These are phyloP conservation scores for Acrocera orbiculus DNA, from an alignment of 2,888 invertebrate species.

Conservation along the genomic window DNA sequence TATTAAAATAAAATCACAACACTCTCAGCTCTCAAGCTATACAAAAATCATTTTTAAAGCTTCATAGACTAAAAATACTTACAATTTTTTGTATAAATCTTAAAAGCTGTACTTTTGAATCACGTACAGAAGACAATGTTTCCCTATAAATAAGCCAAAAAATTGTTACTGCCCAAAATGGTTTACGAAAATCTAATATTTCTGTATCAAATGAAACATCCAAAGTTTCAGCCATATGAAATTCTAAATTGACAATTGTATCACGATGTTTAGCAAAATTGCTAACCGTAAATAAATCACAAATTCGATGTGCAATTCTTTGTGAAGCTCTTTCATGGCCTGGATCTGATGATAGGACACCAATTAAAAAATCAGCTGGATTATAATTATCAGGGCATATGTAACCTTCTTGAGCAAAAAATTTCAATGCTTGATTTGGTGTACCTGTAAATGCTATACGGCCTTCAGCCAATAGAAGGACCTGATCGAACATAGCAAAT, in stretches of 20 bases:
- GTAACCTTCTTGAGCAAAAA: constrained; percentile 61
- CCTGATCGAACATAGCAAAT: constrained; percentile 64
- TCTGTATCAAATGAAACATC: constrained; percentile 30
- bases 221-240: constrained; percentile 41
- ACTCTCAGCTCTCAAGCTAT: no score
- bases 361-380: constrained; percentile 80
- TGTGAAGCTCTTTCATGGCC: constrained; percentile 56
- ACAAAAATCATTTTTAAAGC: no score
- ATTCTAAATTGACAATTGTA: constrained; percentile 52
- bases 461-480: constrained; percentile 72
- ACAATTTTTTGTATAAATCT: constrained; percentile 70
- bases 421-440: constrained; percentile 41
- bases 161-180: constrained; percentile 54
- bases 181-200: constrained; percentile 33
- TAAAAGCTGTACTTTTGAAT: constrained; percentile 61
- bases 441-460: constrained; percentile 70
- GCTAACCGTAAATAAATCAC: constrained; percentile 62
- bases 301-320: constrained; percentile 50
- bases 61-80: constrained; percentile 31
- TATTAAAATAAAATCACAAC: no score
- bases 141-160: constrained; percentile 60
- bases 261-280: constrained; percentile 60
- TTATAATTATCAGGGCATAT: constrained; percentile 67
- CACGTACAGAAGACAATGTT: constrained; percentile 52
- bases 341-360: constrained; percentile 61